Evolutionary conservation across 2,888 invertebrate species (phyloP).

Genomic region (Antheraea assamensis): DNA sequence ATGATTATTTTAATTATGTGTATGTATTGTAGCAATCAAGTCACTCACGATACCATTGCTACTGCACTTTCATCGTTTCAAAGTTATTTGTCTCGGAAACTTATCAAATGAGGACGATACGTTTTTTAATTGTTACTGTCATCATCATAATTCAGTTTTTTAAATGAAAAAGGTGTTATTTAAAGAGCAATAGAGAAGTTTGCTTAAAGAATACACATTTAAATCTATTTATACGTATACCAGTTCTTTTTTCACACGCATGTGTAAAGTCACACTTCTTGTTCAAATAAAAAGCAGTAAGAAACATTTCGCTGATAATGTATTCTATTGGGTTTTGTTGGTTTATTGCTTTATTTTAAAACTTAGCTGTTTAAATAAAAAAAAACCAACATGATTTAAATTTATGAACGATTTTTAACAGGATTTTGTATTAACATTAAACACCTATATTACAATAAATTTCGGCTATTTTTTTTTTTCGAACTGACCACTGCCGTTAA

Average conservation of each 20-base stretch:
- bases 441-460: not conserved
- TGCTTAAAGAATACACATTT: not conserved
- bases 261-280: constrained; percentile 6
- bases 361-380: not conserved
- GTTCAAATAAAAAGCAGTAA: constrained; percentile 11
- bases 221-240: not conserved
- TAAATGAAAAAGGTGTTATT: not conserved
- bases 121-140: not conserved
- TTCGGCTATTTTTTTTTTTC: too few species aligned
- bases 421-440: not conserved
- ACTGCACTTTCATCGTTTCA: not conserved
- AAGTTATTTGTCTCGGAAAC: not conserved
- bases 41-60: not conserved
- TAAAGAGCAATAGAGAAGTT: not conserved
- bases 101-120: not conserved
- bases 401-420: not conserved
- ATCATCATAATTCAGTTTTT: not conserved
- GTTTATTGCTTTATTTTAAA: constrained; percentile 1
- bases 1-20: not conserved
- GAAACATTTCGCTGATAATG: constrained; percentile 4
- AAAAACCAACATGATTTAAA: not conserved
- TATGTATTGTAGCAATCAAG: not conserved
- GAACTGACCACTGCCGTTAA: too few species aligned
- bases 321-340: constrained; percentile 3
- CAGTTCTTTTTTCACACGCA: constrained; percentile 11